phyloP scores from a whole-genome alignment of 2,113 vertebrate genomes.

The Chaenogobius annularis region DNA sequence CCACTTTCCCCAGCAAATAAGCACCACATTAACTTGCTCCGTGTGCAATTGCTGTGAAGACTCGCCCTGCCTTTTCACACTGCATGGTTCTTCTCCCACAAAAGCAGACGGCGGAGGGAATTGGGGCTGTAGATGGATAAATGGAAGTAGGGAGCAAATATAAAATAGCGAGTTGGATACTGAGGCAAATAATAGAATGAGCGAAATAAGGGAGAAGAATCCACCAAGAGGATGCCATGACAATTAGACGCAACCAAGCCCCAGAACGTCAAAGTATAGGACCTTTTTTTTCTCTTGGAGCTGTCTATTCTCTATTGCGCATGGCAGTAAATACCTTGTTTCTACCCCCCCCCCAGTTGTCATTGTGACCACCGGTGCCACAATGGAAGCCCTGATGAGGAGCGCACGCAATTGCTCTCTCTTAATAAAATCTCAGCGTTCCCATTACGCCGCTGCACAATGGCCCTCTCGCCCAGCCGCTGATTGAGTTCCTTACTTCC shows the following conservation, averaged over 20 bases:
- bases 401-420: slow-evolving; percentile 80
- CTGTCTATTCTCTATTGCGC: slow-evolving; percentile 66
- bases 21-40: slow-evolving; percentile 17
- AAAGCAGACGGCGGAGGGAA: slow-evolving; percentile 15
- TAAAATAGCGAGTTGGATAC: slow-evolving; percentile 25
- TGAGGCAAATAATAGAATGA: slow-evolving; percentile 45
- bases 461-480: slow-evolving; percentile 66
- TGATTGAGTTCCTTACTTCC: slow-evolving; percentile 79
- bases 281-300: slow-evolving; percentile 57
- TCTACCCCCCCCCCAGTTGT: slow-evolving; percentile 63
- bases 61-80: slow-evolving; percentile 20
- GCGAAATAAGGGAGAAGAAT: slow-evolving; percentile 44
- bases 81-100: slow-evolving; percentile 9
- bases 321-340: slow-evolving; percentile 77
- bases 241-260: slow-evolving; percentile 65
- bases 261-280: slow-evolving; percentile 55
- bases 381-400: slow-evolving; percentile 79
- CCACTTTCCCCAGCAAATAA: slow-evolving; percentile 40
- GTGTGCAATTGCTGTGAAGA: slow-evolving; percentile 34
- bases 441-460: slow-evolving; percentile 78
- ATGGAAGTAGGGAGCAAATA: slow-evolving; percentile 36
- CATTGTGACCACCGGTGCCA: slow-evolving; percentile 72
- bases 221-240: slow-evolving; percentile 63
- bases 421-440: slow-evolving; percentile 84
- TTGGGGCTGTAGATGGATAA: slow-evolving; percentile 17